Percentiles rank a stretch among this genome's conserved stretches.
Evolutionary conservation across 2,113 vertebrate species (phyloP).

Genomic region (Labeo catla): DNA sequence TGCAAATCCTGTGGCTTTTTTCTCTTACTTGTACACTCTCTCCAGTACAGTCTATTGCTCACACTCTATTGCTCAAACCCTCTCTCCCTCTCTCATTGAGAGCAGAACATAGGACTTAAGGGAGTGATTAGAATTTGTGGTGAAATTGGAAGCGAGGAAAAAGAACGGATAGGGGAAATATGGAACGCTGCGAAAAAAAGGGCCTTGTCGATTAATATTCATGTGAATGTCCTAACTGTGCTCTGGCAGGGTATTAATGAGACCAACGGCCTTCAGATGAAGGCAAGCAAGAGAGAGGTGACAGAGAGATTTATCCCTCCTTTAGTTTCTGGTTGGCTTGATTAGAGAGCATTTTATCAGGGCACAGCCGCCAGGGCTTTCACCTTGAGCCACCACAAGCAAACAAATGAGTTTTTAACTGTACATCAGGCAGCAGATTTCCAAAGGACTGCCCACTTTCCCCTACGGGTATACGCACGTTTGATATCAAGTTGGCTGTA

Average conservation of each 20-base stretch:
- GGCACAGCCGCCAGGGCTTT: constrained; percentile 63
- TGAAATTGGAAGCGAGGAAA: constrained; percentile 69
- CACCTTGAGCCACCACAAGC: constrained; percentile 73
- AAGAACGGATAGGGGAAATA: constrained; percentile 60
- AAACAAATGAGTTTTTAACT: constrained; percentile 73
- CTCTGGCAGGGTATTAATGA: constrained; percentile 71
- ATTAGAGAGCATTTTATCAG: constrained; percentile 72
- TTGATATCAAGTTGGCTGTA: constrained; percentile 20
- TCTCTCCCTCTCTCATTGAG: constrained; percentile 72
- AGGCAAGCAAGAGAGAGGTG: constrained; percentile 38
- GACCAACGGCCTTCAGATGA: constrained; percentile 69
- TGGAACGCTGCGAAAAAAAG: constrained; percentile 51
- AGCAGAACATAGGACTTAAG: constrained; percentile 70
- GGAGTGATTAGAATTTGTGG: constrained; percentile 76
- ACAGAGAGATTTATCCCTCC: constrained; percentile 57
- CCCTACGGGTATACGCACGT: constrained; percentile 45
- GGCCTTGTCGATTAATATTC: constrained; percentile 73
- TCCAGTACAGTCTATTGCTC: constrained; percentile 5
- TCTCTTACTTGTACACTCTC: constrained; percentile 21
- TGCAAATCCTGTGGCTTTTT: constrained; percentile 68
- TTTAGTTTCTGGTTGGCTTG: constrained; percentile 64
- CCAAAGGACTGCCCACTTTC: constrained; percentile 15
- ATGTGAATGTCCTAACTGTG: constrained; percentile 69
- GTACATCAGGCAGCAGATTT: constrained; percentile 48
- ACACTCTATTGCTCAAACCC: constrained; percentile 36